phyloP scores from a whole-genome alignment of 2,888 invertebrate species.

The Gandaritis pyraliata region DNA sequence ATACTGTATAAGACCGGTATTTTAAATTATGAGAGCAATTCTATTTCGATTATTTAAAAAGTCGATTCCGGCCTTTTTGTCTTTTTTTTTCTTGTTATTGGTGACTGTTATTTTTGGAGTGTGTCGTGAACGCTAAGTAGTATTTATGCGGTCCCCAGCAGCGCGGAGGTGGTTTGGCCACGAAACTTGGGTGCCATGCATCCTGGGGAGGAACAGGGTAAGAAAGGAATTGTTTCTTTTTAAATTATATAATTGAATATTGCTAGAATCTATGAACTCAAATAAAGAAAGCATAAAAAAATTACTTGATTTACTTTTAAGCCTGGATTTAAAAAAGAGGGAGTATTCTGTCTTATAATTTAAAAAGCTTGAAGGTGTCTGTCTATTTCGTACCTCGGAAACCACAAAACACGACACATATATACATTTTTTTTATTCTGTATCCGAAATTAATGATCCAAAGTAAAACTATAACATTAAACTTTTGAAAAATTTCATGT shows the following conservation, averaged over 20 bases:
- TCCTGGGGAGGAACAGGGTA: slow-evolving; percentile 23
- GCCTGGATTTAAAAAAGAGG: too few relatives aligned
- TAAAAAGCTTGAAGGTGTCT: too few relatives aligned
- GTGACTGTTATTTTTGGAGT: slow-evolving; percentile 68
- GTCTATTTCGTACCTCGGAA: too few relatives aligned
- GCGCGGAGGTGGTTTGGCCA: slow-evolving; percentile 65
- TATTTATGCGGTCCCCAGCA: slow-evolving; percentile 82
- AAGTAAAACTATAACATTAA: too few relatives aligned
- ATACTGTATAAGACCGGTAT: slow-evolving; percentile 5
- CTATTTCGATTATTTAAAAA: slow-evolving; percentile 22
- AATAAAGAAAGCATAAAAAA: too few relatives aligned
- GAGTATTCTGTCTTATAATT: too few relatives aligned
- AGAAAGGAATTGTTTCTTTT: slow-evolving; percentile 14
- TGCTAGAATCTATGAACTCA: too few relatives aligned
- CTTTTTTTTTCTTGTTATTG: slow-evolving; percentile 51
- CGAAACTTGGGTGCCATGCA: slow-evolving; percentile 52
- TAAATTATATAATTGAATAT: not conserved
- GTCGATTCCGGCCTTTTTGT: slow-evolving; percentile 47
- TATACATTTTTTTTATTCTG: too few relatives aligned
- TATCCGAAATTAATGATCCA: too few relatives aligned
- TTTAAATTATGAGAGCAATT: slow-evolving; percentile 8
- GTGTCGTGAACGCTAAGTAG: slow-evolving; percentile 78
- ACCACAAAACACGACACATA: too few relatives aligned
- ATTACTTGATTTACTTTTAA: too few relatives aligned
- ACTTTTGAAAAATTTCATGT: too few relatives aligned